Base-by-base conservation (phyloP, 2,888 invertebrate genomes). In the Thera obeliscata region DNA sequence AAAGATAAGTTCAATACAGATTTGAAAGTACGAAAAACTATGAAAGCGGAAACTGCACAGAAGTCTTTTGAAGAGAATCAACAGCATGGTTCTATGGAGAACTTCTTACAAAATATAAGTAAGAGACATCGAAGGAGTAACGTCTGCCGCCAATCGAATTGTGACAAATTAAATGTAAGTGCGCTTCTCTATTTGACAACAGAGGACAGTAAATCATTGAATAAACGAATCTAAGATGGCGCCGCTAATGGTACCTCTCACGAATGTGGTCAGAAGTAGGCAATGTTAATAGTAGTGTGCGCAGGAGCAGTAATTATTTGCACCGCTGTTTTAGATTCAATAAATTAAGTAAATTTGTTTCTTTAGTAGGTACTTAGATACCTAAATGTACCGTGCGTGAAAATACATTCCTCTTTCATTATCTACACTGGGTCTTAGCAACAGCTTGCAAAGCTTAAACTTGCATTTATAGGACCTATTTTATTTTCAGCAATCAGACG, bases 401-500 rank as follows among this genome's bases (percentile, higher is more conserved):
- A 38, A 38, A 38, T 38, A 38, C 22, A 22, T 22, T 5, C 38
- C 2, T 38, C 2, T 5, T 38, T 3, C 38, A 38, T 38, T 38
- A 38, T 38, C 22, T 22, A 22, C 22, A 6, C 38, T 38, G 38
- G 38, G 6, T 38, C 38, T 38, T 38, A 38, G 38, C 6, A 3
- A 38, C 4, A 6, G 1, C 6, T 38, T 38, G 4, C 38, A 38
- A 38, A 38, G 22, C 22, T 22, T 22, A 22, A 22, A 22, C 22
- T 22, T 22, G 22, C 38, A 2, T 5, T 38, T 38, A 38, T 5
- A 3, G 38, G 6, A 38, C 38, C 38, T 38, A 9, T 46, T 46
- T 46, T 46, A 9, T 76, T 89, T 88, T 78, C 87, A 89, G 89
- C 78, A 61, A 74, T 67, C 74, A 57, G 74, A 75, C 48, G 78